These are phyloP conservation scores for Cirrhinus molitorella DNA, from an alignment of 2,797 vertebrate genomes.

Conservation along the genomic window DNA sequence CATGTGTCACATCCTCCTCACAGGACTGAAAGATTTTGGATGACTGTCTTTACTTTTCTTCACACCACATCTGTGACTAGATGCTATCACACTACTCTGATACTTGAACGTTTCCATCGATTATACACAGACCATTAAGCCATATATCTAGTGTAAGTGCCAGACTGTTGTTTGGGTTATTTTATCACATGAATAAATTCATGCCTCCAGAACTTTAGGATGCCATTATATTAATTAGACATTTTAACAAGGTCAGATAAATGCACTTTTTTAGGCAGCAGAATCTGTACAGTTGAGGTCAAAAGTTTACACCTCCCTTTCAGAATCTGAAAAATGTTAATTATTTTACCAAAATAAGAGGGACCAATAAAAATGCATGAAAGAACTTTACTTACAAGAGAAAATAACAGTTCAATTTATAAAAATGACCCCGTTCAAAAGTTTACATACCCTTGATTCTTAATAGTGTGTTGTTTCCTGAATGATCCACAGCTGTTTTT, in stretches of 20 bases:
- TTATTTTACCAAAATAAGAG: too few relatives aligned
- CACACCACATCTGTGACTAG: conserved; percentile 43
- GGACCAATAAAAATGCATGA: too few relatives aligned
- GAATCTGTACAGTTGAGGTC: neutral
- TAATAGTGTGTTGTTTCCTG: too few relatives aligned
- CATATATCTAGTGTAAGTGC: conserved; percentile 22
- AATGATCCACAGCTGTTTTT: too few relatives aligned
- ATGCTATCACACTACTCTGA: conserved; percentile 28
- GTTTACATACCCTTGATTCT: too few relatives aligned
- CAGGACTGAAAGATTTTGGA: conserved; percentile 42
- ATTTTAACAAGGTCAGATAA: neutral
- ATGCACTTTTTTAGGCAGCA: neutral
- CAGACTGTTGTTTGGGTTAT: conserved; percentile 27
- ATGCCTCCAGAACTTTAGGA: conserved; percentile 6
- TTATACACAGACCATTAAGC: conserved; percentile 48
- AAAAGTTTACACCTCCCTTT: too few relatives aligned
- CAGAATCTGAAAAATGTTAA: too few relatives aligned
- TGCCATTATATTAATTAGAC: conserved; percentile 17
- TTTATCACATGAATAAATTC: conserved; percentile 32
- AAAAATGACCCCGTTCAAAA: too few relatives aligned
- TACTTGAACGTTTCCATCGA: conserved; percentile 36
- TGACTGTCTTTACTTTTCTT: conserved; percentile 47
- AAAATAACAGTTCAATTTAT: too few relatives aligned
- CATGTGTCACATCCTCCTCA: conserved; percentile 35
- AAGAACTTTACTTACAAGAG: too few relatives aligned